These are phyloP conservation scores for Seladonia tumulorum DNA, from an alignment of 2,888 invertebrate genomes.

Conservation along the genomic window DNA sequence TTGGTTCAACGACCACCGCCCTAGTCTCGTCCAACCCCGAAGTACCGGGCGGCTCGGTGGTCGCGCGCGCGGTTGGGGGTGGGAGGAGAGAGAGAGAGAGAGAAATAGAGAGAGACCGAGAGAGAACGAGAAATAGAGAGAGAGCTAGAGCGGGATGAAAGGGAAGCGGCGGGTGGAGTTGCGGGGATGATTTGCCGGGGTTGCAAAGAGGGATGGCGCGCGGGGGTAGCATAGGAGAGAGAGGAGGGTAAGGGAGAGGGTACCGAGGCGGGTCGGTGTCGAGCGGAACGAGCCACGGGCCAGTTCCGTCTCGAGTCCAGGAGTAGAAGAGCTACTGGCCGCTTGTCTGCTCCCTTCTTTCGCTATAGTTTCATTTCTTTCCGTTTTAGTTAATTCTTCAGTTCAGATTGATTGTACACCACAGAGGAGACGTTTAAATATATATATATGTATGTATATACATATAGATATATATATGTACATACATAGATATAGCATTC, in stretches of 20 bases:
- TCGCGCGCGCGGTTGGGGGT: slow-evolving; percentile 51
- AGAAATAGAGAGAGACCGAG: neutral
- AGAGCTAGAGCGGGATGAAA: slow-evolving; percentile 53
- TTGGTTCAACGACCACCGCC: slow-evolving; percentile 84
- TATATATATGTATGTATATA: neutral
- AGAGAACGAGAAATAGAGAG: neutral
- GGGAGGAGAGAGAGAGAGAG: slow-evolving; percentile 63
- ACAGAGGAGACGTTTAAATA: slow-evolving; percentile 48
- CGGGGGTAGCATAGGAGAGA: slow-evolving; percentile 74
- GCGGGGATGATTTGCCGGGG: slow-evolving; percentile 21
- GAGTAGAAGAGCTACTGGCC: slow-evolving; percentile 86
- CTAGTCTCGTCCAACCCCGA: slow-evolving; percentile 82
- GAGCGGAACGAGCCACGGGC: slow-evolving; percentile 71
- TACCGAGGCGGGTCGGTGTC: slow-evolving; percentile 76
- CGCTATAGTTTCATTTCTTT: slow-evolving; percentile 83
- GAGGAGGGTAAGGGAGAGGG: slow-evolving; percentile 69
- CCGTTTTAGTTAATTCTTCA: slow-evolving; percentile 81
- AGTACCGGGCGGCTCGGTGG: slow-evolving; percentile 67
- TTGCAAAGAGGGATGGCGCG: slow-evolving; percentile 26
- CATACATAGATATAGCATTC: slow-evolving; percentile 3
- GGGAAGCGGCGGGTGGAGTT: slow-evolving; percentile 21
- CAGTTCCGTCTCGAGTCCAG: slow-evolving; percentile 85
- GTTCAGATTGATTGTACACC: slow-evolving; percentile 78
- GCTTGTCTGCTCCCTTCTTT: slow-evolving; percentile 86
- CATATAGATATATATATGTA: neutral